A percentile compares a stretch with the other conserved stretches of the same genome.
Evolutionary conservation across 1,140 invertebrate genomes (phyloP).

Genomic region (Neelides sp.): DNA sequence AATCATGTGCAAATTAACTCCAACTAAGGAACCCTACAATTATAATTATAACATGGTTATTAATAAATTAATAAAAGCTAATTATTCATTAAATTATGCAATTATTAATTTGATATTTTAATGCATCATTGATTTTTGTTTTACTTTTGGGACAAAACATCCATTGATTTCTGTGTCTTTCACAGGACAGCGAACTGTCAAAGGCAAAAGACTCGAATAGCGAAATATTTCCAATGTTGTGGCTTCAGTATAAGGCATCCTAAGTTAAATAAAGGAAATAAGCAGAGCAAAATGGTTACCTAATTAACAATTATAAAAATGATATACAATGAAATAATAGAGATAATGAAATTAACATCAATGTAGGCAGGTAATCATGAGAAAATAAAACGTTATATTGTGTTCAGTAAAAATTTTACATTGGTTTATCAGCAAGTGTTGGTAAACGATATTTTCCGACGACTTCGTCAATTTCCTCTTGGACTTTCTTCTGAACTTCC

Average conservation of each 20-base stretch:
- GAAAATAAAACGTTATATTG: too few species aligned
- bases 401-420: background rate
- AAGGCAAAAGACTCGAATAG: constrained; percentile 4
- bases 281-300: too few species aligned
- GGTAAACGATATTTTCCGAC: constrained; percentile 54
- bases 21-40: constrained; percentile 23
- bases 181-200: background rate
- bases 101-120: too few species aligned
- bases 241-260: constrained; percentile 64
- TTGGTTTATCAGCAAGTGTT: constrained; percentile 36
- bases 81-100: too few species aligned
- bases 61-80: too few species aligned
- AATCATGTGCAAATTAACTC: constrained; percentile 19
- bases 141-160: background rate
- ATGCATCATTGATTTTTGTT: too few species aligned
- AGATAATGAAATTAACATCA: background rate
- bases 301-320: too few species aligned
- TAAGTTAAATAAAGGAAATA: constrained; percentile 37
- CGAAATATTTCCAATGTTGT: constrained; percentile 51
- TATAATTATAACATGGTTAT: too few species aligned
- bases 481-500: constrained; percentile 60
- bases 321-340: background rate
- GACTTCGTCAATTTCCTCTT: constrained; percentile 62
- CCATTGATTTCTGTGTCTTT: constrained; percentile 1
- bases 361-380: too few species aligned